phyloP scores from a whole-genome alignment of 2,113 vertebrate genomes.

The Opisthocomus hoazin region DNA sequence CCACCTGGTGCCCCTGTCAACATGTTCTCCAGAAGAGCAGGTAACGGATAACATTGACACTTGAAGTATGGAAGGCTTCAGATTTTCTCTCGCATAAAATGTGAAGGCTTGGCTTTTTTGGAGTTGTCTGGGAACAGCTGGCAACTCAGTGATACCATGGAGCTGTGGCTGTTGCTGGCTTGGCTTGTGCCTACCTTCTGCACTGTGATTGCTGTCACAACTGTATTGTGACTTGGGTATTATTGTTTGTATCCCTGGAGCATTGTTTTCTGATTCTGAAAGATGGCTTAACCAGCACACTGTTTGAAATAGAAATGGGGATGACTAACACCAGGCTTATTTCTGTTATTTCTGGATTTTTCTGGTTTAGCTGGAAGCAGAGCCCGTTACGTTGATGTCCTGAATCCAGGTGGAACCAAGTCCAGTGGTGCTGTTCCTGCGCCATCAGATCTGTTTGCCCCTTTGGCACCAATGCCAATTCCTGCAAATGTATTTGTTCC shows the following conservation, averaged over 20 bases:
- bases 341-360: neutral
- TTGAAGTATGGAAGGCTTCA: neutral
- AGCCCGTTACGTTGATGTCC: conserved; percentile 89
- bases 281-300: neutral
- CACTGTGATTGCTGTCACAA: neutral
- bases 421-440: conserved; percentile 69
- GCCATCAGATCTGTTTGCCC: conserved; percentile 90
- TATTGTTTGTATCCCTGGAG: neutral
- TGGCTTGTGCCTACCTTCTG: neutral
- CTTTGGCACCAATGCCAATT: conserved; percentile 89
- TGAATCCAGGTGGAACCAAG: conserved; percentile 83
- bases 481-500: conserved; percentile 85
- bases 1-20: conserved; percentile 78
- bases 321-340: neutral
- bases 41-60: conserved; percentile 46
- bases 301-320: neutral
- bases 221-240: rapidly evolving
- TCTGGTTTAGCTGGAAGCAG: conserved; percentile 70
- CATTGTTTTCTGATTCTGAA: neutral
- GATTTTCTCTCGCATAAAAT: neutral
- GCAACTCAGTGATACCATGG: neutral
- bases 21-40: conserved; percentile 93
- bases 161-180: neutral
- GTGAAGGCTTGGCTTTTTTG: neutral
- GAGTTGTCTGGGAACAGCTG: neutral